phyloP scores from a whole-genome alignment of 2,113 vertebrate species.

The Bubo bubo region DNA sequence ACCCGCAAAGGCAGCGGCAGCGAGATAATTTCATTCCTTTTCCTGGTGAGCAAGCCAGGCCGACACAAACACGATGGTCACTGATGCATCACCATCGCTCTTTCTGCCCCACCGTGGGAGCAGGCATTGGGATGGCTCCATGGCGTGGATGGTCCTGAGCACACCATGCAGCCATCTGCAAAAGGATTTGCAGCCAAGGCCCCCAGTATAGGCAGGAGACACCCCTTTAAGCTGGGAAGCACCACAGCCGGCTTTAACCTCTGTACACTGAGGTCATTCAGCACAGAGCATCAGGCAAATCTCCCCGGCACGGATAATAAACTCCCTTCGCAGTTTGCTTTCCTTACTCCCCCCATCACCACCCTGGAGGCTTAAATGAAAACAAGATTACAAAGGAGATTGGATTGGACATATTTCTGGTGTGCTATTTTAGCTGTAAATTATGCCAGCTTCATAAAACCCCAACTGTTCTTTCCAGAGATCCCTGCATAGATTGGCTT shows the following conservation, averaged over 20 bases:
- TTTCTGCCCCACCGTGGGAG: background rate
- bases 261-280: background rate
- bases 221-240: background rate
- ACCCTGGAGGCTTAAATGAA: constrained; percentile 49
- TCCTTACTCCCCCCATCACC: background rate
- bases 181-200: background rate
- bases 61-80: background rate
- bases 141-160: rapidly evolving
- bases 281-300: background rate
- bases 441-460: constrained; percentile 64
- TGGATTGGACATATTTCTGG: constrained; percentile 39
- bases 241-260: background rate
- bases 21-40: background rate
- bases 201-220: background rate
- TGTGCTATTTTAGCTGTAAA: constrained; percentile 58
- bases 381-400: constrained; percentile 57
- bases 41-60: background rate
- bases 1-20: background rate
- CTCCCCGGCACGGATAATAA: background rate
- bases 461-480: constrained; percentile 36
- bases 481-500: constrained; percentile 40
- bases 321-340: background rate
- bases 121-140: background rate
- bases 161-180: background rate
- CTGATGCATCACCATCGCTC: rapidly evolving